phyloP scores from a whole-genome alignment of 92 coral and sea anemone genomes.

The Umimayanthus chanpuru region DNA sequence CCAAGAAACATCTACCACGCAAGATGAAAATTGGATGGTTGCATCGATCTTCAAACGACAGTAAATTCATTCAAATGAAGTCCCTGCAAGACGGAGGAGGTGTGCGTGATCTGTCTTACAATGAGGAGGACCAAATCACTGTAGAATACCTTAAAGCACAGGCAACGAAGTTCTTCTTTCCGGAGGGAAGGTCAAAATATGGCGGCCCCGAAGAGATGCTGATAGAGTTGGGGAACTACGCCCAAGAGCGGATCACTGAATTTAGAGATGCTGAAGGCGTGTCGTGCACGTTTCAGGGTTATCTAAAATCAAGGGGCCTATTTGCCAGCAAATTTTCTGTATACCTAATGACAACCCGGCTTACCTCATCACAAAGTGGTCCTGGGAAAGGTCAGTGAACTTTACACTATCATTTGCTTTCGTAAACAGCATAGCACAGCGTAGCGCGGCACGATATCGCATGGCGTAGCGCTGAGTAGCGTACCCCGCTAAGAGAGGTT shows the following conservation, averaged over 20 bases:
- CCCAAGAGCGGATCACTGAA: constrained; percentile 5
- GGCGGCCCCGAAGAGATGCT: constrained; percentile 9
- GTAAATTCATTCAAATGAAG: not conserved
- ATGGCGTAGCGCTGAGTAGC: no score
- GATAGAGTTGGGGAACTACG: constrained; percentile 18
- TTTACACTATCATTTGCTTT: no score
- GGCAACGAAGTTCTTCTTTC: constrained; percentile 18
- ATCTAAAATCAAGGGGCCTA: constrained; percentile 22
- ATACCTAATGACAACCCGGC: not conserved
- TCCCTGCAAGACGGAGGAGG: constrained; percentile 4
- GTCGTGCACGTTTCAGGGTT: constrained; percentile 2
- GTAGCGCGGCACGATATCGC: no score
- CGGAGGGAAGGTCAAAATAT: constrained; percentile 17
- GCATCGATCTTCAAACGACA: constrained; percentile 12
- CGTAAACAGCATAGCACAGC: no score
- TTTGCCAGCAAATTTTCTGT: constrained; percentile 5
- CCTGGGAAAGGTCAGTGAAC: no score
- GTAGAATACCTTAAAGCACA: constrained; percentile 8
- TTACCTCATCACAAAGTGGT: no score
- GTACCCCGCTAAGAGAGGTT: no score
- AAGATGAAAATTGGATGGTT: not conserved
- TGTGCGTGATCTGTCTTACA: not conserved
- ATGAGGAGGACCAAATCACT: constrained; percentile 10
- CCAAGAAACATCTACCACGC: constrained; percentile 3
- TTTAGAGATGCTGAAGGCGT: constrained; percentile 7